A percentile compares a stretch with the other conserved stretches of the same genome.
Conservation (phyloP, 2,113 vertebrate species). For the Prolemur simus region DNA sequence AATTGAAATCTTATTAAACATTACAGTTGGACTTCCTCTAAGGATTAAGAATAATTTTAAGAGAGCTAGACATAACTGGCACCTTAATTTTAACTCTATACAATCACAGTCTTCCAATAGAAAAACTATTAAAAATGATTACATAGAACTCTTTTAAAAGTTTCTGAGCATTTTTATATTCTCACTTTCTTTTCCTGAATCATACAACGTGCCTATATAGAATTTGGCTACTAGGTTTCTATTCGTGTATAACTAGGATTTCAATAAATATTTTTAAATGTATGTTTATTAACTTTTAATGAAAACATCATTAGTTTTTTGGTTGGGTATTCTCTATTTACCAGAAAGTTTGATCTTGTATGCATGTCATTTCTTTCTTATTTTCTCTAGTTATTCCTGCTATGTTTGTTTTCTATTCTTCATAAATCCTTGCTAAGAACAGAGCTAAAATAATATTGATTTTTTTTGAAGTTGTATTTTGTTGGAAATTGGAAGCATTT, state of each 20-base stretch:
- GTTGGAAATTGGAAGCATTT: conserved; percentile 64
- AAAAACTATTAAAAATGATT: neutral
- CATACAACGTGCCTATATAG: neutral
- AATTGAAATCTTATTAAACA: neutral
- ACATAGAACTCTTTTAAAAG: neutral
- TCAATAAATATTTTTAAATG: conserved; percentile 32
- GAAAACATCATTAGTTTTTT: conserved; percentile 51
- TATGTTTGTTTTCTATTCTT: conserved; percentile 54
- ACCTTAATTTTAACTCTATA: neutral
- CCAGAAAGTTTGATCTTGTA: neutral
- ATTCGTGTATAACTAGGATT: neutral
- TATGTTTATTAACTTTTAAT: conserved; percentile 31
- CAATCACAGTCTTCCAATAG: neutral
- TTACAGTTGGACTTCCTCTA: neutral
- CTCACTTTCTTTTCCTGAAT: neutral
- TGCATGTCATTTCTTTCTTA: conserved; percentile 42
- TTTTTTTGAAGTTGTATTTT: conserved; percentile 53
- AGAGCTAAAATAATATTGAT: conserved; percentile 65
- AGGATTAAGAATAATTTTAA: conserved; percentile 12
- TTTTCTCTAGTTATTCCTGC: neutral
- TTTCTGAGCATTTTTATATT: neutral
- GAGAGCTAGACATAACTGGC: neutral
- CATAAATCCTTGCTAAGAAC: conserved; percentile 48
- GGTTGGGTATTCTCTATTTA: conserved; percentile 25
- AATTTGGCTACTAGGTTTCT: neutral